These are phyloP conservation scores for Chionis minor DNA, from an alignment of 2,113 vertebrate species.

Conservation along the genomic window DNA sequence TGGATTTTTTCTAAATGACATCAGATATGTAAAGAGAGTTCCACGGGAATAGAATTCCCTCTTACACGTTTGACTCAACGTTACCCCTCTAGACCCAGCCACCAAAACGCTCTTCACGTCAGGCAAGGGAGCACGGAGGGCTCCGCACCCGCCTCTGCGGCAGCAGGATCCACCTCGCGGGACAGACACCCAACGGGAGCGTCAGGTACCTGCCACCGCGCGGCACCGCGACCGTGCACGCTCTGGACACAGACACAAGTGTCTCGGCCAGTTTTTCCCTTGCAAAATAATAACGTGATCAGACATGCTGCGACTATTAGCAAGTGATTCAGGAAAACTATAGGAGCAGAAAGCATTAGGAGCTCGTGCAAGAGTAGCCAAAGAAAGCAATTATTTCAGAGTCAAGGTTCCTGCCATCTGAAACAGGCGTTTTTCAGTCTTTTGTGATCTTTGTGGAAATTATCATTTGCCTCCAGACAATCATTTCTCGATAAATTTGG, in stretches of 20 bases:
- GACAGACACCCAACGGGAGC: neutral
- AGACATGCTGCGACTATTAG: rapidly evolving
- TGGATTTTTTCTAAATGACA: neutral
- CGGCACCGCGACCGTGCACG: rapidly evolving
- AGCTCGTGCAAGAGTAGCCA: neutral
- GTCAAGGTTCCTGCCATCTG: neutral
- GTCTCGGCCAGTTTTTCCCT: neutral
- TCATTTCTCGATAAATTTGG: neutral
- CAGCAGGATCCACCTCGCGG: rapidly evolving
- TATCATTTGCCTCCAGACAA: neutral
- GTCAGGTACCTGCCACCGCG: rapidly evolving
- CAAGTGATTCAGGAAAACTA: neutral
- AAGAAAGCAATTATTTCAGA: neutral
- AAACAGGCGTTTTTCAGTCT: neutral
- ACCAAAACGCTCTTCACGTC: rapidly evolving
- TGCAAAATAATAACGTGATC: neutral
- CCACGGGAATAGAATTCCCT: neutral
- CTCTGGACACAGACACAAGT: neutral
- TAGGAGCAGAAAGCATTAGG: neutral
- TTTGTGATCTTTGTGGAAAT: neutral
- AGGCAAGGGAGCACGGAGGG: neutral
- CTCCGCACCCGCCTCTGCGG: neutral
- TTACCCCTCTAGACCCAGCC: neutral
- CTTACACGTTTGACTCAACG: neutral
- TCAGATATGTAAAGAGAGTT: neutral